phyloP scores from a whole-genome alignment of 2,113 vertebrate genomes.

The Mobula birostris region DNA sequence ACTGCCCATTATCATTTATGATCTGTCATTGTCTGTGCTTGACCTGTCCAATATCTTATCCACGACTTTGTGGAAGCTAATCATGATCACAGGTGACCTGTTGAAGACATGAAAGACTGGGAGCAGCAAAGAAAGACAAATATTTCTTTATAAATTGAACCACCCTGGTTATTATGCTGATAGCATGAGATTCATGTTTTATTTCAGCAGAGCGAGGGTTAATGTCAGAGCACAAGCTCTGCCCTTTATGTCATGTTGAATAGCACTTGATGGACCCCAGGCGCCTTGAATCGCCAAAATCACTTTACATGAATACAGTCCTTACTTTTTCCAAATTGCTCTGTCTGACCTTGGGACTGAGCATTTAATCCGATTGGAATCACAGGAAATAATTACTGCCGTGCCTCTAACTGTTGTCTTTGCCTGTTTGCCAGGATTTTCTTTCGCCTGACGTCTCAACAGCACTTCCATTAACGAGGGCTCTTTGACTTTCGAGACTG shows the following conservation, averaged over 20 bases:
- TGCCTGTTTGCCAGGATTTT: conserved; percentile 33
- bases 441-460: background rate
- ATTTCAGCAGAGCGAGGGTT: conserved; percentile 9
- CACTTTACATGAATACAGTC: conserved; percentile 6
- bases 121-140: background rate
- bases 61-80: background rate
- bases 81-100: background rate
- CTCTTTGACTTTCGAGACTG: background rate
- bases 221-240: background rate
- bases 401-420: conserved; percentile 26
- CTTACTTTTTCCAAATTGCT: conserved; percentile 34
- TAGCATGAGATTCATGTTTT: background rate
- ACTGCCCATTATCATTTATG: background rate
- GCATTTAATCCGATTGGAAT: conserved; percentile 33
- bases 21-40: background rate
- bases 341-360: conserved; percentile 32
- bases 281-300: conserved; percentile 13
- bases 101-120: background rate
- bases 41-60: background rate
- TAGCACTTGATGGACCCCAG: conserved; percentile 25
- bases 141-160: background rate
- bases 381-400: conserved; percentile 37
- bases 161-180: background rate
- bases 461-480: background rate
- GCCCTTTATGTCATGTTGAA: conserved; percentile 11